Evolutionary conservation across 2,113 vertebrate species (phyloP), one percentile per base, ranked within the genome.

Genomic region (Lycaon pictus): DNA sequence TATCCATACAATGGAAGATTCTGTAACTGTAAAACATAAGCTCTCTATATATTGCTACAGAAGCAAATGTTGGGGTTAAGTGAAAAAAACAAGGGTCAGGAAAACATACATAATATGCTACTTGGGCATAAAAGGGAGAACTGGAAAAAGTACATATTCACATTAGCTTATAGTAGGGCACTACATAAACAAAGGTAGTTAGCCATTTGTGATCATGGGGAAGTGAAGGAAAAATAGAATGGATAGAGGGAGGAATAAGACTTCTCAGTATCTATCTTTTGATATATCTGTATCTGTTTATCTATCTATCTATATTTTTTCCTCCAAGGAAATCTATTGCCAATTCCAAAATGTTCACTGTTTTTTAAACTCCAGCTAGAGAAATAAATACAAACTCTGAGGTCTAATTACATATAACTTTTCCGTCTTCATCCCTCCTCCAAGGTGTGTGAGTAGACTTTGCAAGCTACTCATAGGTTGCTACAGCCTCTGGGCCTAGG

Each of bases 251-350:
- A 93, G n/a, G 32, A 79, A 22, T 10, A 55, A n/a, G 43, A n/a
- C n/a, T 80, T 71, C 32, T 77, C 16, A 2, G 27, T 9, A 43
- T 91, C 56, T 71, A 25, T 6, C 43, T 84, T 55, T 74, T 32
- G 1, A 67, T 19, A 25, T 4, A 17, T 53, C 2, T 74, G 7
- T 9, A n/a, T 69, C 1, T 8, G 4, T 19, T 16, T 1, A 32
- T 32, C 32, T 67, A 5, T 32, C 29, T 32, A 32, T 27, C 27
- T 29, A 12, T 65, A 65, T 67, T 67, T 32, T 5, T 15, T 43
- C 43, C 20, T 55, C 22, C 13, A 35, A 10, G 32, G 60, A 83
- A 77, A 96, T 32, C 8, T 25, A 88, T 37, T 83, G n/a, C 23
- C 58, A 69, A 51, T 48, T 82, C 9, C 13, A 32, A 94, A 96